Conservation (phyloP, 2,113 vertebrate genomes). For the Tachuris rubrigastra region DNA sequence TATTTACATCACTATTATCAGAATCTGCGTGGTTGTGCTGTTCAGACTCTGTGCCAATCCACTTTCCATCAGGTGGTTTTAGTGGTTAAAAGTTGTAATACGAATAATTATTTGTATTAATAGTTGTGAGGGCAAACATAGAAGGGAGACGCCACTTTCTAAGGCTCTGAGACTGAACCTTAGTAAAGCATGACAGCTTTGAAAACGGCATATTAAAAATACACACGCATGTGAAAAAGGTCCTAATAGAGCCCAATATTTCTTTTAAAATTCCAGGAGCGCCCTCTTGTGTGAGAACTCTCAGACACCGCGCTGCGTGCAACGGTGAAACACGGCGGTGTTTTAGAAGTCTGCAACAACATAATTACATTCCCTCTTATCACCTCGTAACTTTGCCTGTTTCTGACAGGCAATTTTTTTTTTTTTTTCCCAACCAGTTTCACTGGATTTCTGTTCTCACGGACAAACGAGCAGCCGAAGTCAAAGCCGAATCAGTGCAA, state of each 20-base stretch:
- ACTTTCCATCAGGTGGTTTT: neutral
- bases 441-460: neutral
- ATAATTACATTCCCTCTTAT: neutral
- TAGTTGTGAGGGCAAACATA: neutral
- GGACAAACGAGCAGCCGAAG: neutral
- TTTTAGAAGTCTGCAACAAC: neutral
- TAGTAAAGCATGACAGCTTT: neutral
- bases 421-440: neutral
- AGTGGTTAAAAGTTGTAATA: neutral
- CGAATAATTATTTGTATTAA: neutral
- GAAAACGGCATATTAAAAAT: neutral
- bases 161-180: neutral
- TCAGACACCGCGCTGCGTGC: accelerated
- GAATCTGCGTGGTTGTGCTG: neutral
- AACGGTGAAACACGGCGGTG: neutral
- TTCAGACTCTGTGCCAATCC: neutral
- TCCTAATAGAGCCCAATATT: accelerated
- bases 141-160: neutral
- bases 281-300: constrained; percentile 68
- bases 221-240: neutral
- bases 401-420: neutral
- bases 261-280: constrained; percentile 64
- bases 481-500: neutral
- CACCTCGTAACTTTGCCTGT: neutral
- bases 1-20: neutral